Evolutionary conservation across 2,797 vertebrate genomes (phyloP), one percentile per base, ranked within the genome.

Genomic region (Linurgus olivaceus): DNA sequence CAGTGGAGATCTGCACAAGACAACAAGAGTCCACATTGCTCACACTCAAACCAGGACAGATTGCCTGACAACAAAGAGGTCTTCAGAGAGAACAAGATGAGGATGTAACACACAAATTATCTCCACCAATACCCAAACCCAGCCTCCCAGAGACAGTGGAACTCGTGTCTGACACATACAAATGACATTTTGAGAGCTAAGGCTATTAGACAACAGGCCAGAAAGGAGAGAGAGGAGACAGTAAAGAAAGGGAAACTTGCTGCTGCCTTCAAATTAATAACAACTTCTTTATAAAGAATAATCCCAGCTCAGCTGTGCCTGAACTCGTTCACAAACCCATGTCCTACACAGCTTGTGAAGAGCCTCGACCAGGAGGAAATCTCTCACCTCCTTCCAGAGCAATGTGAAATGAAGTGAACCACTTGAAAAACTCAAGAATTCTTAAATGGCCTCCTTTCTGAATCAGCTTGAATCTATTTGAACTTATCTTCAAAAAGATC

Each of bases 401-500:
- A 54, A 58, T 2, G 5, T 7, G 61, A 86, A 83, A 89, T 66
- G 23, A 88, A 89, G 38, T 25, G 52, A 91, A 81, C 57, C 76
- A 75, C 88, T 93, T 81, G 57, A 86, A 90, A 93, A 80, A 88
- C 50, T 37, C 35, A 90, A 80, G 33, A 89, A 80, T 65, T 93
- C 85, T 81, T 86, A 75, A 62, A 73, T 33, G 37, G 62, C 66
- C 75, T 89, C 68, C 92, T 81, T 59, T 77, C 42, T 72, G 54
- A 76, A 94, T 76, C 80, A 92, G 67, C 73, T 86, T 79, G 31
- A 55, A 84, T 95, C 80, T 86, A 63, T 92, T 85, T 79, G 86
- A 94, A 91, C 72, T 87, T 85, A 79, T 35, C 84, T 91, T 95
- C 86, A 91, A 94, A 93, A 94, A 95, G 92, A 89, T 85, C 84